Evolutionary conservation across 2,888 invertebrate genomes (phyloP).

Genomic region (Cosmia pyralina): DNA sequence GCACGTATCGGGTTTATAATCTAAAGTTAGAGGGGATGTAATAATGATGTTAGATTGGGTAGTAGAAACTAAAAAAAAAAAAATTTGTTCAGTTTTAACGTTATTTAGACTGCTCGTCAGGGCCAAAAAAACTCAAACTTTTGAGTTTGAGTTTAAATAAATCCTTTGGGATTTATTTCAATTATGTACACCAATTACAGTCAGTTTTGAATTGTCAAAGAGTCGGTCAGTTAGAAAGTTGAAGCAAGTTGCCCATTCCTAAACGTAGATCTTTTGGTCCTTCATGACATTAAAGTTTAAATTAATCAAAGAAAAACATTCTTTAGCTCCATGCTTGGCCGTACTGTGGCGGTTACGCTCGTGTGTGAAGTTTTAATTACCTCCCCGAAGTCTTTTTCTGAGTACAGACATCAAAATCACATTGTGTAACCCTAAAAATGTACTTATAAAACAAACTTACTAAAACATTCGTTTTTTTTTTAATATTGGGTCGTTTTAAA

Average conservation of each 20-base stretch:
- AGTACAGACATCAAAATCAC: background rate
- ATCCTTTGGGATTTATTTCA: too few relatives aligned
- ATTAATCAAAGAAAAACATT: background rate
- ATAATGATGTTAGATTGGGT: conserved; percentile 17
- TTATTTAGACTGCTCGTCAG: background rate
- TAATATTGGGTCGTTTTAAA: background rate
- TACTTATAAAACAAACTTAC: background rate
- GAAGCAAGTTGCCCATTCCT: too few relatives aligned
- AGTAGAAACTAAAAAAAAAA: too few relatives aligned
- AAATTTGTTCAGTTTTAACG: too few relatives aligned
- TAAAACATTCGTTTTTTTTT: background rate
- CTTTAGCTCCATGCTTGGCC: background rate
- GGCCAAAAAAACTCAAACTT: too few relatives aligned
- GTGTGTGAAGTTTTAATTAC: background rate
- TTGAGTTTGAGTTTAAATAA: too few relatives aligned
- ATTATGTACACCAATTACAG: too few relatives aligned
- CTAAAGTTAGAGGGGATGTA: conserved; percentile 43
- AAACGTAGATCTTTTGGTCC: too few relatives aligned
- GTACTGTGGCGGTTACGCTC: background rate
- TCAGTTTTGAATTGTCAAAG: too few relatives aligned
- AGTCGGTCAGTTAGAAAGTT: too few relatives aligned
- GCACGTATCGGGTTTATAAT: conserved; percentile 66
- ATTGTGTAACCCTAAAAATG: background rate
- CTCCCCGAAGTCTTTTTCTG: background rate
- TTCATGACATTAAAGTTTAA: background rate